Conservation (phyloP, 1,140 invertebrate genomes). For the Caenorhabditis tropicalis region DNA sequence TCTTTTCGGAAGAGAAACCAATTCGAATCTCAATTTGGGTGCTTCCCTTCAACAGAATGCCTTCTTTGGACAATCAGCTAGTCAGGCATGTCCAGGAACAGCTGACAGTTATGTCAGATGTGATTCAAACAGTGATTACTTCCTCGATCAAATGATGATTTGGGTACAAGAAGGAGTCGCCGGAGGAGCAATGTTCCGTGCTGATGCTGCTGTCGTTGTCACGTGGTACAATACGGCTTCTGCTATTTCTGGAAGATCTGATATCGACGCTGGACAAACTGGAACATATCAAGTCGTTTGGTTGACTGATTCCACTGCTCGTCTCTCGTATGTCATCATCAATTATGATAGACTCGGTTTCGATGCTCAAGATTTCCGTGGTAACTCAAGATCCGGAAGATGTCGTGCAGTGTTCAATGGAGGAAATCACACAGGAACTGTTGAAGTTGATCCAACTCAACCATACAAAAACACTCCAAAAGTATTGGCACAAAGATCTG, state of each 20-base stretch:
- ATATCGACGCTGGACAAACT: slow-evolving; percentile 55
- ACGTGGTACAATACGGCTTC: slow-evolving; percentile 62
- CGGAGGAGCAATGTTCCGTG: slow-evolving; percentile 57
- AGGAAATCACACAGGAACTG: slow-evolving; percentile 70
- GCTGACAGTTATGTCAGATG: slow-evolving; percentile 56
- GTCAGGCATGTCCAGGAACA: slow-evolving; percentile 56
- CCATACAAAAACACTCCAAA: slow-evolving; percentile 71
- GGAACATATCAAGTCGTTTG: slow-evolving; percentile 61
- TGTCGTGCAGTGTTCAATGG: slow-evolving; percentile 69
- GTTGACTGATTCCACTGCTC: slow-evolving; percentile 58
- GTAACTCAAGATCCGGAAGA: slow-evolving; percentile 55
- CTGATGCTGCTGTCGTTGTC: slow-evolving; percentile 60
- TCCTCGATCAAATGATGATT: slow-evolving; percentile 60
- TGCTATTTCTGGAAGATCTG: slow-evolving; percentile 58
- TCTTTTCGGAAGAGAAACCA: slow-evolving; percentile 57
- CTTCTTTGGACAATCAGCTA: slow-evolving; percentile 51
- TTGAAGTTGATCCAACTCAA: slow-evolving; percentile 70
- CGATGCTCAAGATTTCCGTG: slow-evolving; percentile 58
- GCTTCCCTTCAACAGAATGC: slow-evolving; percentile 43
- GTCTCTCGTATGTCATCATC: slow-evolving; percentile 58
- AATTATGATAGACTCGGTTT: slow-evolving; percentile 62
- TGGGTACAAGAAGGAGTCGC: slow-evolving; percentile 60
- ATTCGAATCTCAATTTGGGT: slow-evolving; percentile 57
- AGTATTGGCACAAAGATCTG: slow-evolving; percentile 67
- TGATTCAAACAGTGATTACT: slow-evolving; percentile 52